phyloP scores from a whole-genome alignment of 2,797 vertebrate species.

The Apodemus agrarius region DNA sequence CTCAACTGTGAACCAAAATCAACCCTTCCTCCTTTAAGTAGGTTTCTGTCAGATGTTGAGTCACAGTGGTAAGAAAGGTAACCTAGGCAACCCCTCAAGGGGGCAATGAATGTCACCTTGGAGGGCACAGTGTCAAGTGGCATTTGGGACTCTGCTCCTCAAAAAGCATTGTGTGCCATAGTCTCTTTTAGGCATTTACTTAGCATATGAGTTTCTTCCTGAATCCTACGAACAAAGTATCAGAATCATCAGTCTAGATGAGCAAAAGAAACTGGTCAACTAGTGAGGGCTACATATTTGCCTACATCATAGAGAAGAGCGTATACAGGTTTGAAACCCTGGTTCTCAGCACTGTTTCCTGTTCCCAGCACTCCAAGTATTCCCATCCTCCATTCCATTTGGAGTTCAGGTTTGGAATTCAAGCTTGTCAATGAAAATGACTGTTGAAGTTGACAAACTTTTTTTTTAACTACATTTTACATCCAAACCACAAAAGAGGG shows the following conservation, averaged over 20 bases:
- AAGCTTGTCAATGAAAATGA: background rate
- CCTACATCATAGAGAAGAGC: accelerated
- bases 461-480: too few relatives aligned
- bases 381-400: accelerated
- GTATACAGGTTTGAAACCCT: background rate
- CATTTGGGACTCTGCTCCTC: background rate
- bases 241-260: background rate
- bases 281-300: background rate
- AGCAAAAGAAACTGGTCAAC: too few relatives aligned
- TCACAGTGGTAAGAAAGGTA: background rate
- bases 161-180: accelerated
- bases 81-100: background rate
- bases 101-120: background rate
- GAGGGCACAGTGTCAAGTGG: too few relatives aligned
- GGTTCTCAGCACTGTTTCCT: too few relatives aligned
- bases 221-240: background rate
- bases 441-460: background rate
- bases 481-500: background rate
- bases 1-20: background rate
- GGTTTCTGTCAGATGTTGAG: background rate
- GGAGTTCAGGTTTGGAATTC: background rate
- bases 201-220: background rate
- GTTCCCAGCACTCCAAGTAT: accelerated
- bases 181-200: background rate
- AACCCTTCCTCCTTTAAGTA: background rate